These are phyloP conservation scores for Scylla paramamosain DNA, from an alignment of 1,140 invertebrate species.

Conservation along the genomic window DNA sequence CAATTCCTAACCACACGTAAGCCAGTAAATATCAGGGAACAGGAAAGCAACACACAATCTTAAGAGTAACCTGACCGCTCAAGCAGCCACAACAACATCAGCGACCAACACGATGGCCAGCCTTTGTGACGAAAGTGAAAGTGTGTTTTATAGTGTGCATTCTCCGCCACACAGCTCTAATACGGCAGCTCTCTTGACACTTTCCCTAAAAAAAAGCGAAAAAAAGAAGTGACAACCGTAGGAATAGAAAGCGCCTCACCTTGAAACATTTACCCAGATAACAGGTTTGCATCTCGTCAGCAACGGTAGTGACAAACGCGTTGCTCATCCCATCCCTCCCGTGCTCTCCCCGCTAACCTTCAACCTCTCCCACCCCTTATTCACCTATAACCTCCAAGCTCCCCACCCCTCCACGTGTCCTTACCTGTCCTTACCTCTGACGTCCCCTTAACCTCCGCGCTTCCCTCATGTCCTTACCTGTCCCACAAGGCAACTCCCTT, in stretches of 20 bases:
- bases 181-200: neutral
- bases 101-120: neutral
- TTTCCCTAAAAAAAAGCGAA: neutral
- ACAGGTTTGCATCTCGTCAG: neutral
- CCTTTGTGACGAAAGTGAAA: neutral
- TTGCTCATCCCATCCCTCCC: neutral
- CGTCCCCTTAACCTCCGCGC: neutral
- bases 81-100: neutral
- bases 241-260: neutral
- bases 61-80: neutral
- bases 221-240: neutral
- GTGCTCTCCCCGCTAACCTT: too few species aligned
- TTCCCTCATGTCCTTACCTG: neutral
- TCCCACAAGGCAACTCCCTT: neutral
- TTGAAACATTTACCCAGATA: neutral
- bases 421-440: neutral
- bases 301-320: neutral
- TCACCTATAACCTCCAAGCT: neutral
- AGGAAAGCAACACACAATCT: neutral
- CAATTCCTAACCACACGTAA: neutral
- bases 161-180: neutral
- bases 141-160: neutral
- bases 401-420: neutral
- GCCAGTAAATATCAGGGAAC: neutral
- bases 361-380: too few species aligned